Evolutionary conservation across 2,888 invertebrate species (phyloP).

Genomic region (Zhuqinia jingwanae): DNA sequence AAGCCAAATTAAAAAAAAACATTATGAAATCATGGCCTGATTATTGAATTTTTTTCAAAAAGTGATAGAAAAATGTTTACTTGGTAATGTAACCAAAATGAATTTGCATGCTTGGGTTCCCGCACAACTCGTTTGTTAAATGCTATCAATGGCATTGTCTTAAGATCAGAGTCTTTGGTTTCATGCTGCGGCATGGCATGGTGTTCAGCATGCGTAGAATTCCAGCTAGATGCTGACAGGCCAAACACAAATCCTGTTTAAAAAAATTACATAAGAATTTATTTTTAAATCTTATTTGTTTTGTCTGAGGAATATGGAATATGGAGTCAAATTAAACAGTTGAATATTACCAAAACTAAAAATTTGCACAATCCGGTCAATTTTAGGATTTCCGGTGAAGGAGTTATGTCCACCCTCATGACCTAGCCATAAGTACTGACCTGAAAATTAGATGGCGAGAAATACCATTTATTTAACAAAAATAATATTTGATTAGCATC

Average conservation of each 20-base stretch:
- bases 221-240: slow-evolving; percentile 74
- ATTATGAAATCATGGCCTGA: neutral
- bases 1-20: neutral
- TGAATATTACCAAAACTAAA: slow-evolving; percentile 55
- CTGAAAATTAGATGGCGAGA: too few species aligned
- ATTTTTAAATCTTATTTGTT: too few species aligned
- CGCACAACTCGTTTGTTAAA: slow-evolving; percentile 75
- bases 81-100: slow-evolving; percentile 78
- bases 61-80: neutral
- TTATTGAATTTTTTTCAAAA: neutral
- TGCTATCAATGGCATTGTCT: slow-evolving; percentile 76
- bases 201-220: slow-evolving; percentile 75
- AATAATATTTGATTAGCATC: too few species aligned
- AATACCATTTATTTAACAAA: too few species aligned
- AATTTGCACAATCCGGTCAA: slow-evolving; percentile 76
- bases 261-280: too few species aligned
- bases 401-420: slow-evolving; percentile 78
- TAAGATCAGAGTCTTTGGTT: slow-evolving; percentile 75
- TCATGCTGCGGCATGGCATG: slow-evolving; percentile 78
- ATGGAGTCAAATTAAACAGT: too few species aligned
- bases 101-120: slow-evolving; percentile 73
- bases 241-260: slow-evolving; percentile 75
- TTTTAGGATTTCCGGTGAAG: slow-evolving; percentile 75
- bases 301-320: too few species aligned
- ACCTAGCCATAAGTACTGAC: slow-evolving; percentile 74